Conservation (phyloP, 1,140 invertebrate genomes). For the Leptopilina boulardi region DNA sequence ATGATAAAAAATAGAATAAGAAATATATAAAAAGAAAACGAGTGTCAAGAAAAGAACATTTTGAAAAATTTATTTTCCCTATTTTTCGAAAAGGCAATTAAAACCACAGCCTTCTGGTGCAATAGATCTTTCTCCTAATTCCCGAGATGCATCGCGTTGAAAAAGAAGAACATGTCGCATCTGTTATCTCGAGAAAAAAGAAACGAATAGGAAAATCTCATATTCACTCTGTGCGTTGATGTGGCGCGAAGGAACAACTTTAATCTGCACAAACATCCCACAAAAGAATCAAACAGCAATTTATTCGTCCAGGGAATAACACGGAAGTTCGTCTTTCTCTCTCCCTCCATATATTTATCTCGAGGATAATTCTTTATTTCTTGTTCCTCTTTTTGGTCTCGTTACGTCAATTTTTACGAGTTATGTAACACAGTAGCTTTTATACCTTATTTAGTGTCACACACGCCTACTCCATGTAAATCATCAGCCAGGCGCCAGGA, state of each 20-base stretch:
- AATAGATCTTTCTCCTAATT: neutral
- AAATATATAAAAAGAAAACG: neutral
- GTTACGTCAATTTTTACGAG: slow-evolving; percentile 11
- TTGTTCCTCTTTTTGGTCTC: slow-evolving; percentile 5
- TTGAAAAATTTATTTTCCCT: too few relatives aligned
- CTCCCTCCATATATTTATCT: too few relatives aligned
- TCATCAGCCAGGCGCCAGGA: slow-evolving; percentile 67
- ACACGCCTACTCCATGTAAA: slow-evolving; percentile 59
- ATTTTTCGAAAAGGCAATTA: neutral
- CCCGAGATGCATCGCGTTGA: neutral
- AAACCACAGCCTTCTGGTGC: neutral
- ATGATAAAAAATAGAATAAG: too few relatives aligned
- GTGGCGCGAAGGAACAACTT: slow-evolving; percentile 46
- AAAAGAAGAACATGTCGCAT: neutral
- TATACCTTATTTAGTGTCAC: slow-evolving; percentile 42
- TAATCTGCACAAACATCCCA: slow-evolving; percentile 58
- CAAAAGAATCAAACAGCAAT: slow-evolving; percentile 68
- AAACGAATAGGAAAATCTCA: neutral
- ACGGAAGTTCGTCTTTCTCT: slow-evolving; percentile 57
- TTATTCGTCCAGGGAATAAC: slow-evolving; percentile 64
- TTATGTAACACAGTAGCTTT: neutral
- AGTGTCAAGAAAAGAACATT: too few relatives aligned
- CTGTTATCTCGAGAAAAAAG: slow-evolving; percentile 10
- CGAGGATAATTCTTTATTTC: neutral
- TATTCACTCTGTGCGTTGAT: neutral